These are phyloP conservation scores for Nemotelus pantherinus DNA, from an alignment of 2,888 invertebrate genomes.

Conservation along the genomic window DNA sequence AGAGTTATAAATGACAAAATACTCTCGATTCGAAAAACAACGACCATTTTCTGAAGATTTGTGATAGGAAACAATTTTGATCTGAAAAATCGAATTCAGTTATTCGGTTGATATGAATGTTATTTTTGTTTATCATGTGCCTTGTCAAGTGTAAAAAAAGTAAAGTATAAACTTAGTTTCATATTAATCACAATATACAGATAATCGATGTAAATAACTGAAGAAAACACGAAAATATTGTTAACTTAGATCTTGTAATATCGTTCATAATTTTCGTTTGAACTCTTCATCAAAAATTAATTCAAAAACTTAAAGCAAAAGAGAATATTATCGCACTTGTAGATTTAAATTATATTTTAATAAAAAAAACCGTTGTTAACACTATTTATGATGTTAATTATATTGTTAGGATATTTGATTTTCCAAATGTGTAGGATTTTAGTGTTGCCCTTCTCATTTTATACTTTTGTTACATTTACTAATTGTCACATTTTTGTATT, in stretches of 20 bases:
- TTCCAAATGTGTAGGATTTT: slow-evolving; percentile 24
- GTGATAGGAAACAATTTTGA: slow-evolving; percentile 14
- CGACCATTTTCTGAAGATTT: slow-evolving; percentile 16
- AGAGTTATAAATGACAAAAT: background rate
- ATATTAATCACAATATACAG: background rate
- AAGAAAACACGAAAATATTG: background rate
- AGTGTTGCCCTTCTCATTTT: slow-evolving; percentile 16
- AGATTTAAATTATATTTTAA: background rate
- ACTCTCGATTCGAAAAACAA: slow-evolving; percentile 32
- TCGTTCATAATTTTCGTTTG: background rate
- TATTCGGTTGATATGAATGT: slow-evolving; percentile 2
- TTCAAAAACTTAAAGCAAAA: background rate
- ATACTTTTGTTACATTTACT: slow-evolving; percentile 34
- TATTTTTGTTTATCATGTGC: slow-evolving; percentile 12
- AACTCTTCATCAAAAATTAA: background rate
- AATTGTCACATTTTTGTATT: background rate
- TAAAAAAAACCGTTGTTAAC: slow-evolving; percentile 9
- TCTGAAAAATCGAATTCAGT: slow-evolving; percentile 9
- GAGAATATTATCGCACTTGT: background rate
- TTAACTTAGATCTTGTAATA: background rate
- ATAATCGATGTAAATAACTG: slow-evolving; percentile 10
- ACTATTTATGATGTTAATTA: slow-evolving; percentile 40
- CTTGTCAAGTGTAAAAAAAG: background rate
- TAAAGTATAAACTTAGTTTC: background rate
- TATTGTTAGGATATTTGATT: slow-evolving; percentile 28